Evolutionary conservation across 1,140 invertebrate species (phyloP), one percentile per base, ranked within the genome.

Genomic region (Diorhabda carinulata): DNA sequence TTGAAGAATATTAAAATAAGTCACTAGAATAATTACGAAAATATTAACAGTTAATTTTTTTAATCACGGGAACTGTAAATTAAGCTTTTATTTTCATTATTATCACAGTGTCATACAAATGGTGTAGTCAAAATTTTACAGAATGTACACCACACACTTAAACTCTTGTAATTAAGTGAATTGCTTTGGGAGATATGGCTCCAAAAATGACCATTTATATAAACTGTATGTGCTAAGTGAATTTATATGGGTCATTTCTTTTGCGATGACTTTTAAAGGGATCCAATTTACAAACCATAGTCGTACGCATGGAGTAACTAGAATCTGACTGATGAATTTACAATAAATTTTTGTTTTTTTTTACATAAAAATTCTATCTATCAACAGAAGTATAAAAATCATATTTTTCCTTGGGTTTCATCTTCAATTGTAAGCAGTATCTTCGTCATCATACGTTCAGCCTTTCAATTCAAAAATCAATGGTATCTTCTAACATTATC

Each of bases 141-240:
- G 47, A 52, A 52, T 60, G 58, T 60, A 25, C n/a, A 60, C n/a
- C 58, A 60, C 10, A 10, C 58, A 60, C 58, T 60, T 60, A 60
- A 60, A 60, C 58, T 25, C 10, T 6, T 25, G 58, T 60, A 60
- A 60, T 60, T 60, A 60, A 60, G 58, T 60, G 25, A 60, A 60
- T 60, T 10, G 58, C 10, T 60, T 42, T 10, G 58, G 10, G 58
- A 60, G 58, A 42, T 0, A 60, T 42, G 41, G 41, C 58, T 25
- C 58, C 58, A 60, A 60, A 60, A 60, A 60, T 60, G 58, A 60
- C 58, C n/a, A 60, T 60, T 60, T 60, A 60, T 60, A 60, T 60
- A 60, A 60, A 60, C 10, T 10, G 41, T 60, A 60, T 42, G 58
- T 60, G 58, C 58, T 60, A 60, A 60, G 58, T 60, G 58, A 60